phyloP scores from a whole-genome alignment of 2,113 vertebrate species.

The Myrmophylax atrothorax region DNA sequence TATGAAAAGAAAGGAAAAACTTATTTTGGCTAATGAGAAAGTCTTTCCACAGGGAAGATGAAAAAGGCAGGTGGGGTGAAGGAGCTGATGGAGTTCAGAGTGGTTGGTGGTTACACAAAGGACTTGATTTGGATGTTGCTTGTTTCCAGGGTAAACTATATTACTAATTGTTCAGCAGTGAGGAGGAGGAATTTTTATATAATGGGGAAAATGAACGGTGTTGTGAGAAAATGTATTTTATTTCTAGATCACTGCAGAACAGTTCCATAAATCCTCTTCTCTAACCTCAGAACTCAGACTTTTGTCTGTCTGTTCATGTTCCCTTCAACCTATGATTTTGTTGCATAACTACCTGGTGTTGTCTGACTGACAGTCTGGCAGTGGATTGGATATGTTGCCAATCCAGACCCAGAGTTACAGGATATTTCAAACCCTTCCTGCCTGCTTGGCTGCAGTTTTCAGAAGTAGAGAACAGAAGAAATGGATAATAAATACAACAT shows the following conservation, averaged over 20 bases:
- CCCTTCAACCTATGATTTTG: background rate
- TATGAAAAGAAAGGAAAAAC: conserved; percentile 59
- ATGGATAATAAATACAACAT: background rate
- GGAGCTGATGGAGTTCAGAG: background rate
- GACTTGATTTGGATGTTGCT: background rate
- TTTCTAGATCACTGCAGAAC: background rate
- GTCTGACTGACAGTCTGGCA: background rate
- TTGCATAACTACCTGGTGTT: background rate
- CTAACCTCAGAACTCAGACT: background rate
- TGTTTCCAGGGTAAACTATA: conserved; percentile 8
- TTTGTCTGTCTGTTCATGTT: background rate
- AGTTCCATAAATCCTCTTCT: background rate
- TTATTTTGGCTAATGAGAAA: conserved; percentile 45
- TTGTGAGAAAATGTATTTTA: background rate
- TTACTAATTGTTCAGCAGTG: background rate
- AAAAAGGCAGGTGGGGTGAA: conserved; percentile 30
- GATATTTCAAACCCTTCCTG: background rate
- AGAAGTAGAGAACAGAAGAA: background rate
- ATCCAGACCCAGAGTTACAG: background rate
- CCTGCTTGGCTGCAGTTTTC: background rate
- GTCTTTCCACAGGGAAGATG: conserved; percentile 21
- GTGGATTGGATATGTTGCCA: background rate
- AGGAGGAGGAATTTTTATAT: background rate
- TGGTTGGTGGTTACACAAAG: background rate
- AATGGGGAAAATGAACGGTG: background rate